Base-by-base conservation (phyloP, 2,113 vertebrate genomes). In the Nansenia antarctica region DNA sequence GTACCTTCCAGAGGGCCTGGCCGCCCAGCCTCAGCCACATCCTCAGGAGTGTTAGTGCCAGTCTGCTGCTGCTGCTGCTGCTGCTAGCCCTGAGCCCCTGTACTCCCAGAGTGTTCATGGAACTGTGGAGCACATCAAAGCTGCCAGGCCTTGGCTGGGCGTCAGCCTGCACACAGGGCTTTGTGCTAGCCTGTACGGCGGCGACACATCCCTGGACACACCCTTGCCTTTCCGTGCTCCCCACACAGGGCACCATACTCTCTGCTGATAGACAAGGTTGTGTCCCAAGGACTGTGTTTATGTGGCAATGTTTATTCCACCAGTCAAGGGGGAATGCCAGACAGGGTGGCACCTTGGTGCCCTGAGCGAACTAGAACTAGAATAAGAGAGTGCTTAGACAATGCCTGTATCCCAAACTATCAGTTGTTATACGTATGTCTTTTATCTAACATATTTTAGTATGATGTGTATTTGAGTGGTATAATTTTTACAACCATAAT, bases 121-220 rank as follows among this genome's bases (percentile, higher is more conserved):
- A 42, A 71, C 71, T 24, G 49, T 70, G 70, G 62, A 81, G 75
- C 72, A 76, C 82, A 78, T 86, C 77, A 88, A 87, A 82, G 80
- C 47, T 7, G 54, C 15, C 11, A 11, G 24, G 69, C 55, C 74
- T 58, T 37, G 11, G 39, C 60, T 2, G 22, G 69, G 79, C 14
- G 65, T 64, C 72, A 54, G 15, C 37, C 53, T 62, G 53, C 29
- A 29, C 69, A 67, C 71, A 70, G 58, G 69, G 70, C 75, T 76
- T 72, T 80, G 57, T 65, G 77, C 42, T 70, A 0, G 64, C 11
- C 39, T 53, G 15, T 47, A 15, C 18, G 26, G 30, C 65, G 55
- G 67, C 61, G 29, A 67, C 74, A 11, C 70, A 57, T 74, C 75
- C 59, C 69, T 5, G 68, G 66, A 37, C n/a, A 32, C 47, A 15